Evolutionary conservation across 53 echinoderm and acorn worm species (phyloP), one percentile per base, ranked within the genome.

Genomic region (Apostichopus leukothele): DNA sequence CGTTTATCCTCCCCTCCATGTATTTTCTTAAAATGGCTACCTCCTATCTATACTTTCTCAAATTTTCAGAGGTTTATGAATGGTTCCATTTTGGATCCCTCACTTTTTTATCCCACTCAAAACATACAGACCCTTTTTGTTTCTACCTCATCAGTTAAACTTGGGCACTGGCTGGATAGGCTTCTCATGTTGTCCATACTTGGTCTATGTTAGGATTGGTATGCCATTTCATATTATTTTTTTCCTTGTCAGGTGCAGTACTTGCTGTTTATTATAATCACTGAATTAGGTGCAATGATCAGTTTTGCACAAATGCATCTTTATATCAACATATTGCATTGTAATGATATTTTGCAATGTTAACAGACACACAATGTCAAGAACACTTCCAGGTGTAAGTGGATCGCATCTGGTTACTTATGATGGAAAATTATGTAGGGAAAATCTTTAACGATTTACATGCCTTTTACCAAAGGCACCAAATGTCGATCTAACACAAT

Each of bases 21-120:
- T 59, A 55, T 23, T 52, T 39, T 21, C 59, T 81, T 10, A 79
- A 54, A 54, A 53, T 81, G 81, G 81, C 81, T 81, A 81, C 81
- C 81, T 81, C 81, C 81, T 81, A 55, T 81, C 16, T 59, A 22
- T 19, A 54, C 81, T 81, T 50, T 81, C 81, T 81, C 81, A 81
- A 81, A 54, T 55, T 59, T 55, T 59, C 81, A 81, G 81, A 81
- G 55, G 25, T 81, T 52, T 81, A 81, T 81, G 18, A 81, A 55
- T 7, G 53, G 54, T n/a, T 71, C 20, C 16, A n/a, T 68, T 68
- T 68, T 71, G 18, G 18, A n/a, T 13, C 20, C 81, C 23, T 59
- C n/a, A 9, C 7, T 54, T 51, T 51, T 81, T 5, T 71, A 71
- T 16, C 18, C 6, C 6, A 71, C n/a, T 71, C 20, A 6, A 14